Conservation (phyloP, 2,797 vertebrate genomes). For the Helicolenus hilgendorfi region DNA sequence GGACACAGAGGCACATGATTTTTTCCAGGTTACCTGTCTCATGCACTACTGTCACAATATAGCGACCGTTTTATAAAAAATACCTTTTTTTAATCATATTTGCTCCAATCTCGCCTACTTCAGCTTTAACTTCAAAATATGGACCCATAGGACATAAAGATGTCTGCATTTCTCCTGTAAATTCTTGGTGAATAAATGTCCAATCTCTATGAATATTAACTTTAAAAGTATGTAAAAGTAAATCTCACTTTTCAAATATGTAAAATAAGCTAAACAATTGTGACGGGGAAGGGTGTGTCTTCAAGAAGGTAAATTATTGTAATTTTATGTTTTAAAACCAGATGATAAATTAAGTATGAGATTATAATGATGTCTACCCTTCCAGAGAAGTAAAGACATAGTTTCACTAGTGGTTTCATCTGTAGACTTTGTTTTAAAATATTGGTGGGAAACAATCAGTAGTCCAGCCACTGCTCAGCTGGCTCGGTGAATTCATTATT, state of each 20-base stretch:
- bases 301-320: not conserved
- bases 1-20: no score
- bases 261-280: not conserved
- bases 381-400: not conserved
- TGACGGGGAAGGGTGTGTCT: not conserved
- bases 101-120: no score
- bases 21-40: no score
- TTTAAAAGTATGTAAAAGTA: not conserved
- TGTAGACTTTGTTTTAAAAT: not conserved
- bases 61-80: no score
- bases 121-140: not conserved
- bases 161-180: not conserved
- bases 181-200: not conserved
- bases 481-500: conserved; percentile 72
- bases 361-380: not conserved
- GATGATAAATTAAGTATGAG: not conserved
- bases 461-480: conserved; percentile 56
- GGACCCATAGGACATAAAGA: not conserved
- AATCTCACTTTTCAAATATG: not conserved
- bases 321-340: not conserved
- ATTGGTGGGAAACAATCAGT: conserved; percentile 52
- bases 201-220: not conserved
- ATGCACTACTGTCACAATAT: no score
- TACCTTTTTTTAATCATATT: no score
- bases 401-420: not conserved